phyloP scores from a whole-genome alignment of 2,113 vertebrate species.

The Eurypyga helias region DNA sequence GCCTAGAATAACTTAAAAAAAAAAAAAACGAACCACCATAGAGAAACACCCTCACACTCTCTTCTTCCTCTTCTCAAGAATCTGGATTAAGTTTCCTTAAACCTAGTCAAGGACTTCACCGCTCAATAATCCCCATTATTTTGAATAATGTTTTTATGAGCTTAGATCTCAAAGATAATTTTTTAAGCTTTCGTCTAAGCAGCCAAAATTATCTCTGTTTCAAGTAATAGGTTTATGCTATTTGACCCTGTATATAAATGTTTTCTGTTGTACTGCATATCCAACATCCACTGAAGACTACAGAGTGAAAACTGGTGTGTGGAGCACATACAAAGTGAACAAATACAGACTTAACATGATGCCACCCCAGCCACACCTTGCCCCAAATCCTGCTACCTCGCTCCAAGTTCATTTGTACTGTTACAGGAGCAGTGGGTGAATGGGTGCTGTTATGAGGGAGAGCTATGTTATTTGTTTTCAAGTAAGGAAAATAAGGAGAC shows the following conservation, averaged over 20 bases:
- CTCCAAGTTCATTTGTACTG: neutral
- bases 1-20: no score
- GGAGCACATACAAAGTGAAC: neutral
- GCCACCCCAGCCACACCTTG: neutral
- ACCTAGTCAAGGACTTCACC: neutral
- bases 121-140: neutral
- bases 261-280: neutral
- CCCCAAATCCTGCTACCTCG: neutral
- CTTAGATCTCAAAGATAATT: no score
- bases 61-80: neutral
- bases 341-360: neutral
- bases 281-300: neutral
- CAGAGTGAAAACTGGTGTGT: rapidly evolving
- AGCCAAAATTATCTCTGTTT: neutral
- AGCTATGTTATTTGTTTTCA: no score
- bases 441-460: neutral
- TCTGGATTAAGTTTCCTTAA: neutral
- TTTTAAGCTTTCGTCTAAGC: neutral
- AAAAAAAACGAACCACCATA: no score
- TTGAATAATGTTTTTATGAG: no score
- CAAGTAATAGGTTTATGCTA: neutral
- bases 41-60: neutral
- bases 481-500: neutral
- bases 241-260: neutral
- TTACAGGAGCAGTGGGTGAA: neutral